A percentile compares a stretch with the other conserved stretches of the same genome.
These are phyloP conservation scores for Enteromius unitaeniatus DNA, from an alignment of 2,797 vertebrate species.

Conservation along the genomic window DNA sequence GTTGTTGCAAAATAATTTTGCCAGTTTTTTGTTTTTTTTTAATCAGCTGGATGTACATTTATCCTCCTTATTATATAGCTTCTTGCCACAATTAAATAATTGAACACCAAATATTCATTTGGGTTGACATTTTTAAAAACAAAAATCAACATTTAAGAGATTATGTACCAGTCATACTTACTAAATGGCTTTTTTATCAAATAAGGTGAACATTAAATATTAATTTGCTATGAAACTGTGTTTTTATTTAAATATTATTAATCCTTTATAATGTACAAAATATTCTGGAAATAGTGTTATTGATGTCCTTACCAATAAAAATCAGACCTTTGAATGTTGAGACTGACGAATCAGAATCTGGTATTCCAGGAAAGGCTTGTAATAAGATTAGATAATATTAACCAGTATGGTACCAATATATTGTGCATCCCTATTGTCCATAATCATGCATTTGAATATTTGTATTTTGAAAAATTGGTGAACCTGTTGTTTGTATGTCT, in stretches of 20 bases:
- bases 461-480: slow-evolving; percentile 41
- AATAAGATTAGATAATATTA: not conserved
- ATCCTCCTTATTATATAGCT: not conserved
- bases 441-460: not conserved
- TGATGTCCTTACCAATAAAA: not conserved
- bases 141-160: not conserved
- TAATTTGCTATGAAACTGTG: not conserved
- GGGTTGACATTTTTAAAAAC: not conserved
- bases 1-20: not conserved
- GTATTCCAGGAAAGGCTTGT: not conserved
- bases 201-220: not conserved
- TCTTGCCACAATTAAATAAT: not conserved
- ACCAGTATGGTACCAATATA: not conserved
- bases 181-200: not conserved
- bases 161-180: not conserved
- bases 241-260: not conserved
- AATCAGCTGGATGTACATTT: not conserved
- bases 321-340: not conserved
- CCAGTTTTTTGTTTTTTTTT: not conserved
- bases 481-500: slow-evolving; percentile 10
- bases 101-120: not conserved
- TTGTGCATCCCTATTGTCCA: not conserved
- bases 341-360: not conserved
- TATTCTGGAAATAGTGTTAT: not conserved
- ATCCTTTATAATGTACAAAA: not conserved